phyloP scores from a whole-genome alignment of 2,797 vertebrate genomes.

The Pseudochaenichthys georgianus region DNA sequence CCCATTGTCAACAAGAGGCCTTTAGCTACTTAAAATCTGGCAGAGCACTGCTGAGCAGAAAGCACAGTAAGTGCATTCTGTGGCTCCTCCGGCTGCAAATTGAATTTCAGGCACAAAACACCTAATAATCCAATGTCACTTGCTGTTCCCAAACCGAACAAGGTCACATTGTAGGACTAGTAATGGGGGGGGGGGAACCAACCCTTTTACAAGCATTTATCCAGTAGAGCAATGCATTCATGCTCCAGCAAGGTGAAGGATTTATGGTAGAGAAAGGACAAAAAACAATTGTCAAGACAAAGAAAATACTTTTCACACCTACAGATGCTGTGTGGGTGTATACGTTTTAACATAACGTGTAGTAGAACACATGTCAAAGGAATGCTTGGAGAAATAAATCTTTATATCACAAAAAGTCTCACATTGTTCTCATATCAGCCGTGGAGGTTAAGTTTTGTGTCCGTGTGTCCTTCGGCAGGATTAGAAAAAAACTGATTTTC shows the following conservation, averaged over 20 bases:
- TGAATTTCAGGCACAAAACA: constrained; percentile 79
- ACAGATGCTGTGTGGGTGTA: not conserved
- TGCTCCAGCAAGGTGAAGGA: constrained; percentile 22
- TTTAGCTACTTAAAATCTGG: constrained; percentile 55
- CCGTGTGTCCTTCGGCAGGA: no score
- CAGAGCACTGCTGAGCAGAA: constrained; percentile 46
- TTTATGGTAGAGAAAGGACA: constrained; percentile 34
- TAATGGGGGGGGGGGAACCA: constrained; percentile 29
- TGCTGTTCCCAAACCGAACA: constrained; percentile 65
- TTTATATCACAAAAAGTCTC: not conserved
- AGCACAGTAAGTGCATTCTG: constrained; percentile 67
- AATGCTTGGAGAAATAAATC: not conserved
- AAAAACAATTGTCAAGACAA: constrained; percentile 20
- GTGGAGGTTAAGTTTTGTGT: no score
- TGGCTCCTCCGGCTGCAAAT: constrained; percentile 70
- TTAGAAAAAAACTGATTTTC: no score
- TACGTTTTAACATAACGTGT: not conserved
- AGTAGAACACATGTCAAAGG: not conserved
- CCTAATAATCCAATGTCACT: constrained; percentile 78
- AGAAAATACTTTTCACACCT: not conserved
- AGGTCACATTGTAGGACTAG: constrained; percentile 72
- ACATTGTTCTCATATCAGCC: not conserved
- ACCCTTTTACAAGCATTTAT: constrained; percentile 53
- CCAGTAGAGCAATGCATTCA: constrained; percentile 29
- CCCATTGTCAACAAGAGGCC: constrained; percentile 66